A percentile compares a stretch with the other conserved stretches of the same genome.
Evolutionary conservation across 2,113 vertebrate species (phyloP).

Genomic region (human): GRCh38 chr3:72315001-72315500

Average conservation of each 20-base stretch:
- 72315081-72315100: background rate
- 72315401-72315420: background rate
- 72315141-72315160: background rate
- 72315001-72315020: no score
- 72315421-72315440: no score
- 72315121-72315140: background rate
- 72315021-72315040: rapidly evolving
- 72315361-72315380: no score
- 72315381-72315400: background rate
- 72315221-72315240: background rate
- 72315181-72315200: background rate
- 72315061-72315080: background rate
- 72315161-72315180: background rate
- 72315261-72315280: rapidly evolving
- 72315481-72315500: no score
- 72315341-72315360: background rate
- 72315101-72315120: background rate
- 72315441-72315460: background rate
- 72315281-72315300: background rate
- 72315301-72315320: background rate
- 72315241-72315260: background rate
- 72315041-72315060: background rate
- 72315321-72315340: no score
- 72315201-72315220: background rate
- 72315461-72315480: no score